These are phyloP conservation scores for Colletes gigas DNA, from an alignment of 1,140 invertebrate species.

Conservation along the genomic window DNA sequence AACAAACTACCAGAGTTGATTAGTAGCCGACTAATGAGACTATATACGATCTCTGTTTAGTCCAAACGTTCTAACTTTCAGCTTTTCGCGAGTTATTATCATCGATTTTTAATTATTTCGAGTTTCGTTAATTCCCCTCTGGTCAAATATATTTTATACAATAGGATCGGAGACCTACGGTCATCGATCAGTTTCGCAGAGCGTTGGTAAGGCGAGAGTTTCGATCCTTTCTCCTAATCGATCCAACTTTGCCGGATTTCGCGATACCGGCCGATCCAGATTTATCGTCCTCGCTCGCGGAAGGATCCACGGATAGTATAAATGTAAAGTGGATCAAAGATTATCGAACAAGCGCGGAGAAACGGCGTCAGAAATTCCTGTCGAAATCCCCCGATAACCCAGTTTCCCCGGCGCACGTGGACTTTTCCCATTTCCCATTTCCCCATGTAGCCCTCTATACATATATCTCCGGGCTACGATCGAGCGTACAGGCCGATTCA, in stretches of 20 bases:
- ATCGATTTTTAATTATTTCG: no score
- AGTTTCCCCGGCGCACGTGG: conserved; percentile 29
- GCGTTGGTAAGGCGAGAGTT: no score
- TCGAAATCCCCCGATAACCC: conserved; percentile 49
- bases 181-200: no score
- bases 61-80: no score
- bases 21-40: no score
- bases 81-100: no score
- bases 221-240: not conserved
- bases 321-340: conserved; percentile 51
- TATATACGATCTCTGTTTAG: no score
- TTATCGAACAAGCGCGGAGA: conserved; percentile 43
- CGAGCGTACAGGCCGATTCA: not conserved
- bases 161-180: no score
- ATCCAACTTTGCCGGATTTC: conserved; percentile 23
- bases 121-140: no score
- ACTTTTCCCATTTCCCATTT: conserved; percentile 41
- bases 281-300: conserved; percentile 18
- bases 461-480: conserved; percentile 1
- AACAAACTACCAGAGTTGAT: no score
- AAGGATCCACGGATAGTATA: conserved; percentile 44
- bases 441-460: not conserved
- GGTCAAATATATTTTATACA: no score
- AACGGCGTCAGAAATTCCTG: conserved; percentile 48
- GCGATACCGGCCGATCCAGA: conserved; percentile 31